phyloP scores from a whole-genome alignment of 2,888 invertebrate species.

The Seladonia tumulorum region DNA sequence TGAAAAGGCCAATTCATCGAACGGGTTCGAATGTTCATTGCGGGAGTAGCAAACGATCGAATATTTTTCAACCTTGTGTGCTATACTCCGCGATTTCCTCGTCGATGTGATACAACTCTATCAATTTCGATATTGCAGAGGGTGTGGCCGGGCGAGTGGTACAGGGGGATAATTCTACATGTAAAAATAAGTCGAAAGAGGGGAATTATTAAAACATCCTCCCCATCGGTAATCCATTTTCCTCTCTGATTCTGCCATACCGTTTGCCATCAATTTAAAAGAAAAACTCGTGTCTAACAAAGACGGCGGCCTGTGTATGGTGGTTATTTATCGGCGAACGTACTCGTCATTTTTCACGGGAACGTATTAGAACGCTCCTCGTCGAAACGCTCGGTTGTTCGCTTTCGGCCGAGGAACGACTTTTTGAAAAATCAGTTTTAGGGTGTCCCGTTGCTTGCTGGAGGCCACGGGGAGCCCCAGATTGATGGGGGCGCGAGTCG shows the following conservation, averaged over 20 bases:
- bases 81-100: no score
- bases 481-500: constrained; percentile 45
- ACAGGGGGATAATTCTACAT: no score
- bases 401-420: constrained; percentile 34
- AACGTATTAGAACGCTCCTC: constrained; percentile 46
- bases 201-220: not conserved
- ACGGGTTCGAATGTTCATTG: no score
- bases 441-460: constrained; percentile 22
- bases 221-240: not conserved
- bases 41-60: no score
- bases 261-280: not conserved
- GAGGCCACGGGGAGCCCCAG: constrained; percentile 34
- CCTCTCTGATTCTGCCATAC: not conserved
- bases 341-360: constrained; percentile 63
- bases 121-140: no score
- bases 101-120: no score
- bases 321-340: constrained; percentile 60
- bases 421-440: constrained; percentile 63
- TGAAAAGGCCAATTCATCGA: no score
- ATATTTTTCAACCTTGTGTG: no score
- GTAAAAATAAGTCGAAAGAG: no score
- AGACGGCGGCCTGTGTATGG: constrained; percentile 12
- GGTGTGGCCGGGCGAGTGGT: no score
- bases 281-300: not conserved
- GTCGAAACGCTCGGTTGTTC: constrained; percentile 10